phyloP scores from a whole-genome alignment of 2,113 vertebrate genomes.

The Oreochromis tanganicae region DNA sequence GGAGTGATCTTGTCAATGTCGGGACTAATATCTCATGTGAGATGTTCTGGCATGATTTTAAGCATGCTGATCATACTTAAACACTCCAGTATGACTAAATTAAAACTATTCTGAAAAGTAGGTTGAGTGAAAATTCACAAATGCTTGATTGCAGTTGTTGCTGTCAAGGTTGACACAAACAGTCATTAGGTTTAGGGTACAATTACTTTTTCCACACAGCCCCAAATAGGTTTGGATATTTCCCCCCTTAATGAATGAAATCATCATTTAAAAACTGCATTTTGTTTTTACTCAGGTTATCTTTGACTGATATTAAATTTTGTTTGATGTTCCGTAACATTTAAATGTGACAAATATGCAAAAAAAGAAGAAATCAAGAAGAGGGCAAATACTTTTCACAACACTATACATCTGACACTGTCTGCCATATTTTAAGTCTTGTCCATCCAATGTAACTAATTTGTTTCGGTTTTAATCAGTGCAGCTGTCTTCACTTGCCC shows the following conservation, averaged over 20 bases:
- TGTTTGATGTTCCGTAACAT: neutral
- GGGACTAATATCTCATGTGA: neutral
- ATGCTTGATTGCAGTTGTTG: neutral
- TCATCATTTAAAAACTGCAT: neutral
- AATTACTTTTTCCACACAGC: neutral
- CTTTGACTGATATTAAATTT: accelerated
- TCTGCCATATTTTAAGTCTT: neutral
- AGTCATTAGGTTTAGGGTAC: neutral
- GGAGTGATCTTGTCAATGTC: neutral
- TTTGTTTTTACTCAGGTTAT: neutral
- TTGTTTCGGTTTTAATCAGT: neutral
- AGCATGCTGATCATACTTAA: neutral
- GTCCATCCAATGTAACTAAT: neutral
- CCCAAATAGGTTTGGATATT: accelerated
- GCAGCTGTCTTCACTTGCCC: neutral
- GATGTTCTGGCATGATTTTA: neutral
- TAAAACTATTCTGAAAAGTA: neutral
- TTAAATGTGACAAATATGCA: neutral
- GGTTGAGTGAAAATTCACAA: neutral
- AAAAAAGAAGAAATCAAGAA: neutral
- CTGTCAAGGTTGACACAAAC: neutral
- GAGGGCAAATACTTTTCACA: neutral
- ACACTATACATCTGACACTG: neutral
- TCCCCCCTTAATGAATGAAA: neutral
- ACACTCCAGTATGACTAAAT: neutral